phyloP scores from a whole-genome alignment of 2,888 invertebrate species.

The Trichopria drosophilae region DNA sequence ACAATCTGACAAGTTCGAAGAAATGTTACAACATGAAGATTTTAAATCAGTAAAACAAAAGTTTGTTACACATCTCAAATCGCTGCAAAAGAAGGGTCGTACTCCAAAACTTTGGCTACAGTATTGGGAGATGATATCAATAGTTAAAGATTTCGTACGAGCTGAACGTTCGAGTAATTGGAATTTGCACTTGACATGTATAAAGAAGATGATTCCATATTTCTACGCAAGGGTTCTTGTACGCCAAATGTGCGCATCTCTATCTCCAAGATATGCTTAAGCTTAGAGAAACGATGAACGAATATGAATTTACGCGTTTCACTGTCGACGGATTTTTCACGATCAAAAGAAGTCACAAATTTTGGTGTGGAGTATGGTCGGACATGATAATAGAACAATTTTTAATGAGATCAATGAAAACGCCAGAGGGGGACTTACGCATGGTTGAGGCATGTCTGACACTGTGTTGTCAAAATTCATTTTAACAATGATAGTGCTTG shows the following conservation, averaged over 20 bases:
- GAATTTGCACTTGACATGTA: too few species aligned
- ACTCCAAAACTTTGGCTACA: slow-evolving; percentile 38
- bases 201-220: too few species aligned
- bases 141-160: slow-evolving; percentile 43
- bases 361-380: neutral
- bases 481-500: neutral
- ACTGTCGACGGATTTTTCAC: neutral
- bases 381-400: slow-evolving; percentile 3
- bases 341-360: too few species aligned
- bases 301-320: neutral
- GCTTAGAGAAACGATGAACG: neutral
- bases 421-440: neutral
- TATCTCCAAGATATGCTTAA: slow-evolving; percentile 3
- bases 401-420: neutral
- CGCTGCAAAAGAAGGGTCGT: too few species aligned
- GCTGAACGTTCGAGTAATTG: too few species aligned
- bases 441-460: neutral
- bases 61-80: too few species aligned
- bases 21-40: too few species aligned
- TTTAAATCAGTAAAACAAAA: too few species aligned
- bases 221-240: too few species aligned
- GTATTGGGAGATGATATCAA: slow-evolving; percentile 41
- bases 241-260: too few species aligned
- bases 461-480: neutral
- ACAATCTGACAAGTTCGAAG: too few species aligned